These are phyloP conservation scores for Uria aalge DNA, from an alignment of 2,113 vertebrate species.

Conservation along the genomic window DNA sequence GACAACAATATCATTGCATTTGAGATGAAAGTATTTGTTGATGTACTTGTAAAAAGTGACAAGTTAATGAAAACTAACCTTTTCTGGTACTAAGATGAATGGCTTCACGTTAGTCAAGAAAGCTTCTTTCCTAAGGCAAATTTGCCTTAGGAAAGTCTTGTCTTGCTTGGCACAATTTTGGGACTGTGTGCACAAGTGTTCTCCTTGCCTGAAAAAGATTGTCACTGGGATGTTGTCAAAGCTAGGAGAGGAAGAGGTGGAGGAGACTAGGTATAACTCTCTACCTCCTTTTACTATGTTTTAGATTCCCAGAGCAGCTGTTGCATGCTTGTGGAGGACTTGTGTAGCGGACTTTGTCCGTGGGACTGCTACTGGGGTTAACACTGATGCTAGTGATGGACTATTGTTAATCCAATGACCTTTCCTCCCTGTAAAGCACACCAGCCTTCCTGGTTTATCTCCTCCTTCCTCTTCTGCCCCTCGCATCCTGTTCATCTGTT, in stretches of 20 bases:
- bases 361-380: neutral
- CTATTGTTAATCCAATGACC: neutral
- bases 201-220: neutral
- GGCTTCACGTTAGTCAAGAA: neutral
- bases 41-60: neutral
- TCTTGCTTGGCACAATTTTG: neutral
- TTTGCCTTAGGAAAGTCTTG: neutral
- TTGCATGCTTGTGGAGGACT: neutral
- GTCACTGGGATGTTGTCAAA: neutral
- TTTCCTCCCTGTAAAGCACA: neutral
- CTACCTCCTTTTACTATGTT: neutral
- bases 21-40: neutral
- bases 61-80: neutral
- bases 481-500: neutral
- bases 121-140: neutral
- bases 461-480: neutral
- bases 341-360: rapidly evolving
- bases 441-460: neutral
- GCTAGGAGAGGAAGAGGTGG: neutral
- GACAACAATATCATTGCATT: neutral
- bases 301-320: rapidly evolving
- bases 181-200: neutral
- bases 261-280: neutral
- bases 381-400: rapidly evolving
- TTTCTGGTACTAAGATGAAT: neutral